Conservation (phyloP, 1,140 invertebrate species). For the Tetragnatha versicolor region DNA sequence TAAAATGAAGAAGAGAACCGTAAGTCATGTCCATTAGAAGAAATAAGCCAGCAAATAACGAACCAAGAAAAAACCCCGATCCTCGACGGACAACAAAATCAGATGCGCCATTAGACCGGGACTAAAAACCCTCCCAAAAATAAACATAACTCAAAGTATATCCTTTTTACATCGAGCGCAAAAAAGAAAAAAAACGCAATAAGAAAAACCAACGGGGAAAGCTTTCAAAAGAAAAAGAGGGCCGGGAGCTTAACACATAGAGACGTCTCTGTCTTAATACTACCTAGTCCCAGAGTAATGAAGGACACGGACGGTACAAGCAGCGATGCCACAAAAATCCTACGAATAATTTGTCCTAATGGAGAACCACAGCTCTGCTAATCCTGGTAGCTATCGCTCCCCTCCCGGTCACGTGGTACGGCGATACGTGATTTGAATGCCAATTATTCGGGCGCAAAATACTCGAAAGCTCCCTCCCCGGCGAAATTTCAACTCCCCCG, state of each 20-base stretch:
- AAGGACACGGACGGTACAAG: constrained; percentile 48
- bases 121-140: constrained; percentile 23
- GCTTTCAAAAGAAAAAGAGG: constrained; percentile 1
- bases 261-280: constrained; percentile 52
- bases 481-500: constrained; percentile 23
- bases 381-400: constrained; percentile 48
- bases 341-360: constrained; percentile 54
- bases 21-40: constrained; percentile 33
- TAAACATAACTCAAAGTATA: constrained; percentile 35
- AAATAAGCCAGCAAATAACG: constrained; percentile 29
- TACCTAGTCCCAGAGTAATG: constrained; percentile 43
- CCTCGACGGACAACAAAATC: constrained; percentile 33
- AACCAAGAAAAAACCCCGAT: constrained; percentile 16
- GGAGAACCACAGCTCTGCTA: constrained; percentile 51
- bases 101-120: constrained; percentile 34
- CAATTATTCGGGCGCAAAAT: constrained; percentile 54
- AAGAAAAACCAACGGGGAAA: neutral
- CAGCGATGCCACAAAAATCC: constrained; percentile 47
- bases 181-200: constrained; percentile 28
- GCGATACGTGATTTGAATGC: constrained; percentile 53
- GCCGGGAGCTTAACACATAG: constrained; percentile 39
- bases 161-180: constrained; percentile 37
- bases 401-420: constrained; percentile 35
- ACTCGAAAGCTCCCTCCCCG: constrained; percentile 36
- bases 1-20: constrained; percentile 14